phyloP scores from a whole-genome alignment of 2,797 vertebrate species.

The Sebastes reedi region DNA sequence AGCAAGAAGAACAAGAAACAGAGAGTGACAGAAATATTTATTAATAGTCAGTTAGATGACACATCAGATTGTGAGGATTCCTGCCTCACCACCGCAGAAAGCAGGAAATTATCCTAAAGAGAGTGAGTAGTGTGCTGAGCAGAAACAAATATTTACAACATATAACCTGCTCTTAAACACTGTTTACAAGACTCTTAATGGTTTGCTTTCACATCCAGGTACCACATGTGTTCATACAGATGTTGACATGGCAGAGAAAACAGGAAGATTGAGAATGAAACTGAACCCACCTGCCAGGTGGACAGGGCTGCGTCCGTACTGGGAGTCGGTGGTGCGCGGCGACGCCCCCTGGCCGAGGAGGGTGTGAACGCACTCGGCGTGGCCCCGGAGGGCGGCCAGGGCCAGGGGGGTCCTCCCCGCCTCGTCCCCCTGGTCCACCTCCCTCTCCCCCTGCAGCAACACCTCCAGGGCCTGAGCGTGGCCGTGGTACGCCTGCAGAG shows the following conservation, averaged over 20 bases:
- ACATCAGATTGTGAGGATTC: not conserved
- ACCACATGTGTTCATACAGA: not conserved
- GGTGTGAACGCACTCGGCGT: constrained; percentile 91
- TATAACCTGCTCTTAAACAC: not conserved
- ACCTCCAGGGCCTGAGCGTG: constrained; percentile 96
- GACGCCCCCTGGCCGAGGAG: constrained; percentile 94
- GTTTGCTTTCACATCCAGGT: too few relatives aligned
- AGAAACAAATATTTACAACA: not conserved
- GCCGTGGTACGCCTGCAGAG: constrained; percentile 91
- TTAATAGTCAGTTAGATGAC: not conserved
- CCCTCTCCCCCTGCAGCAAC: constrained; percentile 88
- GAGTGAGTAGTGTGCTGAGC: not conserved
- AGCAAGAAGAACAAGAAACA: not conserved
- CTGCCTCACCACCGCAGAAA: not conserved
- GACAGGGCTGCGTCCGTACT: constrained; percentile 88
- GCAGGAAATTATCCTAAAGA: not conserved
- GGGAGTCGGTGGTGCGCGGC: constrained; percentile 85
- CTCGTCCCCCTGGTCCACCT: constrained; percentile 92
- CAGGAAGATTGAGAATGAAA: not conserved
- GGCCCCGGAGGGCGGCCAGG: constrained; percentile 91
- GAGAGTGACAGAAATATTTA: not conserved
- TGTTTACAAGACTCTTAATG: too few relatives aligned
- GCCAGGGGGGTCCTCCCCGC: constrained; percentile 91
- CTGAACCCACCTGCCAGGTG: constrained; percentile 89
- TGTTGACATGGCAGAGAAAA: not conserved